A percentile compares a stretch with the other conserved stretches of the same genome.
Evolutionary conservation across 1,140 invertebrate genomes (phyloP).

Genomic region (Diorhabda elongata): DNA sequence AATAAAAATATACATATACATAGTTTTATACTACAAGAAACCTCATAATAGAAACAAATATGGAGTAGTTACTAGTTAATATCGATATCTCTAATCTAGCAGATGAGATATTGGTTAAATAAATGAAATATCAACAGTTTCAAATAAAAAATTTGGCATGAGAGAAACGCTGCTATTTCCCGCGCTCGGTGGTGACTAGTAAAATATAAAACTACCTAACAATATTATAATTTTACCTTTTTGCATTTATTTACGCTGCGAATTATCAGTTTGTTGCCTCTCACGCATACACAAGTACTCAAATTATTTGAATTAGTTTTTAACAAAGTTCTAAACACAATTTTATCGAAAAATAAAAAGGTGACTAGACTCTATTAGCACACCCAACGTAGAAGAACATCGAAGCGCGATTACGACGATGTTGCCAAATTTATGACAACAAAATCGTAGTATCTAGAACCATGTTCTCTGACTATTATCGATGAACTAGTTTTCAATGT

Average conservation of each 20-base stretch:
- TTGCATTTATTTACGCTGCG: constrained; percentile 19
- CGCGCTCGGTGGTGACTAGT: constrained; percentile 28
- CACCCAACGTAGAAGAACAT: constrained; percentile 26
- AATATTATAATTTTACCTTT: constrained; percentile 26
- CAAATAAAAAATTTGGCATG: neutral
- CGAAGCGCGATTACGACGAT: constrained; percentile 26
- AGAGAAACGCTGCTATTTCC: constrained; percentile 23
- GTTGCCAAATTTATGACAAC: constrained; percentile 4
- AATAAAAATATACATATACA: neutral
- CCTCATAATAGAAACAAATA: neutral
- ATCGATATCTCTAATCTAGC: too few relatives aligned
- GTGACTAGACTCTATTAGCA: constrained; percentile 21
- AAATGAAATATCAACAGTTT: neutral
- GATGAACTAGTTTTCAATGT: too few relatives aligned
- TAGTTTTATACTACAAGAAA: neutral
- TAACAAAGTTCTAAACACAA: constrained; percentile 23
- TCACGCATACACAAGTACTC: constrained; percentile 2
- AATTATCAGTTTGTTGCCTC: neutral
- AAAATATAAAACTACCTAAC: constrained; percentile 24
- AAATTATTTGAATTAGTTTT: constrained; percentile 24
- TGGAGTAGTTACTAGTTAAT: too few relatives aligned
- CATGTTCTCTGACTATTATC: too few relatives aligned
- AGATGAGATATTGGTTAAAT: too few relatives aligned
- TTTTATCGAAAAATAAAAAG: constrained; percentile 19
- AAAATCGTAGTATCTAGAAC: too few relatives aligned